A percentile compares a stretch with the other conserved stretches of the same genome.
phyloP scores from a whole-genome alignment of 2,113 vertebrate genomes.

The Microcebus tavaratra region DNA sequence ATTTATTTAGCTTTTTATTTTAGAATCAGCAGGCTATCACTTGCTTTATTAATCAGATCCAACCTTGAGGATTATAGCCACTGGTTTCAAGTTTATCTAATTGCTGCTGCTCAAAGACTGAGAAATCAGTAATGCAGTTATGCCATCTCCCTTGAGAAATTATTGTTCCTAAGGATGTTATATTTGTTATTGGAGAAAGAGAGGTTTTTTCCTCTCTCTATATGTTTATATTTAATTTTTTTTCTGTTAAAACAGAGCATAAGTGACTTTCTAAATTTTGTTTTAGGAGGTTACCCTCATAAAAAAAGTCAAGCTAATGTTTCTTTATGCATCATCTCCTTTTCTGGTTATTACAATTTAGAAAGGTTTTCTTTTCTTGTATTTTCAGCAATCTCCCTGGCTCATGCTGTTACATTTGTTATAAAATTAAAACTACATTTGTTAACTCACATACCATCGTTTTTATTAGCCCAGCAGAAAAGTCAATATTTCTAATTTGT shows the following conservation, averaged over 20 bases:
- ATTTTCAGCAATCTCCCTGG: not conserved
- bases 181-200: conserved; percentile 64
- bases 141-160: conserved; percentile 75
- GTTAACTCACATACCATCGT: conserved; percentile 46
- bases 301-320: conserved; percentile 2
- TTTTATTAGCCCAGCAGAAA: conserved; percentile 63
- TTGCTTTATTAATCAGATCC: conserved; percentile 83
- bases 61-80: conserved; percentile 81
- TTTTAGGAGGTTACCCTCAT: not conserved
- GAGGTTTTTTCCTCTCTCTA: not conserved
- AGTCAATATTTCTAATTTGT: conserved; percentile 69
- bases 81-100: conserved; percentile 81
- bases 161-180: conserved; percentile 65
- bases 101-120: conserved; percentile 77
- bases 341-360: conserved; percentile 23
- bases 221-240: not conserved
- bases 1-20: conserved; percentile 85
- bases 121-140: conserved; percentile 77
- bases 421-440: conserved; percentile 72
- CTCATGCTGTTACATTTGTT: not conserved
- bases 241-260: not conserved
- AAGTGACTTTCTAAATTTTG: conserved; percentile 46
- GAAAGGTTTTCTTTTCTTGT: conserved; percentile 13
- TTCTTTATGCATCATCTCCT: not conserved
- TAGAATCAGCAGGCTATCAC: conserved; percentile 82